phyloP scores from a whole-genome alignment of 1,140 invertebrate species.

The Platyura marginata region DNA sequence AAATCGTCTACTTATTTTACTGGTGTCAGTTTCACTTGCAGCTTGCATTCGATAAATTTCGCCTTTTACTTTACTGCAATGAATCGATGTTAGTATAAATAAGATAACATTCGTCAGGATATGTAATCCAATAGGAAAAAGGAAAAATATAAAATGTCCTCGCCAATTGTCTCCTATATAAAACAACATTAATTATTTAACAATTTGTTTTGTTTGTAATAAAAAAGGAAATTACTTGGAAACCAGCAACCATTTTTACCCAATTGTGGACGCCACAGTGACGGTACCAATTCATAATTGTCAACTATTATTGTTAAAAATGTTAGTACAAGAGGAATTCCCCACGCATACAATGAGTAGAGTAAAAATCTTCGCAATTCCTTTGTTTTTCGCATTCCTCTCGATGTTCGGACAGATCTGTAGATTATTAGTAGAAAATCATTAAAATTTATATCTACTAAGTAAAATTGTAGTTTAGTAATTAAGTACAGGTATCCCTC shows the following conservation, averaged over 20 bases:
- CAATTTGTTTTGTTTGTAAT: background rate
- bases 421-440: no score
- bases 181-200: background rate
- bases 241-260: conserved; percentile 33
- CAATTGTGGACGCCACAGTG: conserved; percentile 29
- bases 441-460: no score
- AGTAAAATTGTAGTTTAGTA: no score
- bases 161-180: conserved; percentile 14
- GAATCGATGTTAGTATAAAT: conserved; percentile 43
- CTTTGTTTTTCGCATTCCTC: conserved; percentile 23
- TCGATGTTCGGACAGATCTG: conserved; percentile 25
- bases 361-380: conserved; percentile 31
- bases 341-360: conserved; percentile 43
- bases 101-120: conserved; percentile 39
- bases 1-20: conserved; percentile 29
- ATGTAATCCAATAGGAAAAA: conserved; percentile 37
- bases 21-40: conserved; percentile 27
- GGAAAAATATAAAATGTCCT: conserved; percentile 38
- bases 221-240: conserved; percentile 13
- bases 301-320: conserved; percentile 27
- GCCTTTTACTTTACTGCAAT: conserved; percentile 45
- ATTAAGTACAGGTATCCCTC: no score
- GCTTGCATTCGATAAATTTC: conserved; percentile 42
- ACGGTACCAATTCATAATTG: conserved; percentile 22
- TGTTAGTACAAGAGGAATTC: conserved; percentile 30